Percentiles rank a stretch among this genome's conserved stretches.
Conservation (phyloP, 1,140 invertebrate species). For the Drosophila sp. region DNA sequence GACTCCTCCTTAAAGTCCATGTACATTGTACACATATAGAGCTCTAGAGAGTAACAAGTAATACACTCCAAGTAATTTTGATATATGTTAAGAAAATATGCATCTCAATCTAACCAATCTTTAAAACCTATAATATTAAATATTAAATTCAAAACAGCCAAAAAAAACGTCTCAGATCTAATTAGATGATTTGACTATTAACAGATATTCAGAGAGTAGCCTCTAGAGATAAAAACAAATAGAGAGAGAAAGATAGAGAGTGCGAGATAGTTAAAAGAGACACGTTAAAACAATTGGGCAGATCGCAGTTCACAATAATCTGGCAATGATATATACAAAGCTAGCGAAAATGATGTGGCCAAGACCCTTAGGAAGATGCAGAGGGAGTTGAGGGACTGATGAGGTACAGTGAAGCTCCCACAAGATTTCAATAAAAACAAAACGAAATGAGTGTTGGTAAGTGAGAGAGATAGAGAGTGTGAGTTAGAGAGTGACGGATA, state of each 20-base stretch:
- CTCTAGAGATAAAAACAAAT: background rate
- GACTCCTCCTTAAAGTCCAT: too few relatives aligned
- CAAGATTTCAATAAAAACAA: slow-evolving; percentile 35
- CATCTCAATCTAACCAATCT: too few relatives aligned
- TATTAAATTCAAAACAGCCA: too few relatives aligned
- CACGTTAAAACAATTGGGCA: slow-evolving; percentile 21
- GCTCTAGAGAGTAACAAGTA: too few relatives aligned
- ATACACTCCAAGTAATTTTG: too few relatives aligned
- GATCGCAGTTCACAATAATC: slow-evolving; percentile 23
- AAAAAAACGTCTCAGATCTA: too few relatives aligned
- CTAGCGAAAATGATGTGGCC: slow-evolving; percentile 40
- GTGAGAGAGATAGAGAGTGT: background rate
- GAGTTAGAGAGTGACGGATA: background rate
- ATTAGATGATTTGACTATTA: too few relatives aligned
- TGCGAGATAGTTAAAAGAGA: background rate
- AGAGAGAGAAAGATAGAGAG: background rate
- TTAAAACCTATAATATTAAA: too few relatives aligned
- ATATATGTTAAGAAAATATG: too few relatives aligned
- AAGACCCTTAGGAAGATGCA: slow-evolving; percentile 11
- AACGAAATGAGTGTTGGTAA: slow-evolving; percentile 10
- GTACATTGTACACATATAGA: too few relatives aligned
- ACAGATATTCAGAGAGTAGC: too few relatives aligned
- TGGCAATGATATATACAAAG: slow-evolving; percentile 22
- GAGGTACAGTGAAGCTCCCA: slow-evolving; percentile 6
- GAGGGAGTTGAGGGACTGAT: slow-evolving; percentile 6